Conservation (phyloP, 2,888 invertebrate species). For the Caenorhabditis macrosperma region DNA sequence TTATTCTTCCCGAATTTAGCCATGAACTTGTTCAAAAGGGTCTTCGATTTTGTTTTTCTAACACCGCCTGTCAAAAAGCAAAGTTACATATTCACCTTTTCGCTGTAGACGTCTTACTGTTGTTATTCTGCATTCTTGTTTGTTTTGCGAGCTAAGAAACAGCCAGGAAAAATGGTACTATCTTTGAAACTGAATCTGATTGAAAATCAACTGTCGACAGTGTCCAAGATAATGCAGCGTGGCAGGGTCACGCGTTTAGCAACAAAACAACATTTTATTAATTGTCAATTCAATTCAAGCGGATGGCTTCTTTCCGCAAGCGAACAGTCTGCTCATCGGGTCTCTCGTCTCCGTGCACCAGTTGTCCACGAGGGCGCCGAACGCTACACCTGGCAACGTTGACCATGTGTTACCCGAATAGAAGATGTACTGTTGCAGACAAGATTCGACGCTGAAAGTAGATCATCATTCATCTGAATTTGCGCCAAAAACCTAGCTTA, state of each 20-base stretch:
- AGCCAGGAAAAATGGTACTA: too few species aligned
- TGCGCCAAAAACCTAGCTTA: neutral
- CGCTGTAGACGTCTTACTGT: neutral
- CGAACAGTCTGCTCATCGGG: neutral
- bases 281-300: too few species aligned
- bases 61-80: neutral
- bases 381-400: neutral
- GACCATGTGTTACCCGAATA: neutral
- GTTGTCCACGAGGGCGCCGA: neutral
- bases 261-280: too few species aligned
- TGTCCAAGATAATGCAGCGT: too few species aligned
- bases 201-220: too few species aligned
- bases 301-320: constrained; percentile 1
- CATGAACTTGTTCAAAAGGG: constrained; percentile 39
- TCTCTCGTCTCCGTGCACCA: neutral
- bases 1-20: constrained; percentile 44
- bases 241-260: too few species aligned
- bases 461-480: neutral
- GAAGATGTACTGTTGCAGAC: neutral
- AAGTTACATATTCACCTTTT: neutral
- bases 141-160: neutral
- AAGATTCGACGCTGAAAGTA: neutral
- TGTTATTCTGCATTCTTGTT: neutral
- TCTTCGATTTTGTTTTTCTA: constrained; percentile 40
- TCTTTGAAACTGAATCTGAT: too few species aligned